Base-by-base conservation (phyloP, 1,140 invertebrate genomes). In the Lepidurus apus region DNA sequence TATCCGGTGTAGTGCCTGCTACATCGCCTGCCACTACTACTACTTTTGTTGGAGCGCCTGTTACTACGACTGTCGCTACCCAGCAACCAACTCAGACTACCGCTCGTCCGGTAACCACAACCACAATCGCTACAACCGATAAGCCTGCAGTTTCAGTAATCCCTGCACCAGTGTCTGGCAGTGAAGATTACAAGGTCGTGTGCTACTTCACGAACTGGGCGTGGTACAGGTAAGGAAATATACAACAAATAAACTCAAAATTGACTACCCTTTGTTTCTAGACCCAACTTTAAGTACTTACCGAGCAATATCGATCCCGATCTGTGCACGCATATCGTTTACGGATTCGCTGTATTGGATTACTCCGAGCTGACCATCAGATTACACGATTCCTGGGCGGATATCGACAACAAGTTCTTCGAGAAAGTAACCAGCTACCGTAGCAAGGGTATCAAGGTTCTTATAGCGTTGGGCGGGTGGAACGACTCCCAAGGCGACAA, bases 171-270 rank as follows among this genome's bases (percentile, higher is more conserved):
- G 53, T 65, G 7, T 5, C 21, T 6, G 53, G 17, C 6, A 21
- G 21, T 7, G 75, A n/a, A 43, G 17, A 77, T 2, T 77, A 77
- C 43, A 91, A 91, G 83, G 87, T 91, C 0, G 88, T 91, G 0
- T 91, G 90, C 81, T 91, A 91, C 82, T 91, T 90, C 79, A 90
- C 90, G 24, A 91, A 91, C 80, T 91, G 90, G 90, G 89, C 90
- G 1, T 90, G 90, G 87, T 91, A 91, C 82, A 84, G 84, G 82
- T 83, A 77, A 80, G 81, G 73, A 9, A 3, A 4, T 4, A 7
- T 7, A 3, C 53, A 0, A 1, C 1, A 7, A 3, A 1, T 65
- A 65, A n/a, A 7, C 21, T 65, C 0, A 7, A n/a, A 6, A 6
- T n/a, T 17, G 21, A 17, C 17, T n/a, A n/a, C 6, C 8, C 21